phyloP scores from a whole-genome alignment of 1,140 invertebrate genomes.

The Drosophila murphyi region DNA sequence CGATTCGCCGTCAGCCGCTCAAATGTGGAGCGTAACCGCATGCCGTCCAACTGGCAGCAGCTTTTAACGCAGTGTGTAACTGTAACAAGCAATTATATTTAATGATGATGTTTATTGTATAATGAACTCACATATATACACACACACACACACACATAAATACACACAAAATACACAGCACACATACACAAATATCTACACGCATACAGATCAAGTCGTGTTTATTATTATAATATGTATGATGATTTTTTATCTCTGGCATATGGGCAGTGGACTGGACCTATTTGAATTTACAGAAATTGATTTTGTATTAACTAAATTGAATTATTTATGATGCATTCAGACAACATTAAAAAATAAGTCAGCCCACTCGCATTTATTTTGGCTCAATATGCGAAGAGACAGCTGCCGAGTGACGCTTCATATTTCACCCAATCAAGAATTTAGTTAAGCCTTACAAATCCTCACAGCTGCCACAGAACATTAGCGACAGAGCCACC shows the following conservation, averaged over 20 bases:
- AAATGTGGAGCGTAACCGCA: slow-evolving; percentile 30
- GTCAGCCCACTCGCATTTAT: slow-evolving; percentile 45
- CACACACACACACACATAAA: slow-evolving; percentile 26
- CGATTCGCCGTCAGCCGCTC: slow-evolving; percentile 7
- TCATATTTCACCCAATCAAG: slow-evolving; percentile 47
- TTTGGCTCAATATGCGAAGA: slow-evolving; percentile 34
- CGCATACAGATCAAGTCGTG: slow-evolving; percentile 6
- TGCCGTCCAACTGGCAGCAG: slow-evolving; percentile 17
- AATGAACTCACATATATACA: slow-evolving; percentile 43
- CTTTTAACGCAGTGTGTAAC: slow-evolving; percentile 65
- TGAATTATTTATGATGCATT: slow-evolving; percentile 76
- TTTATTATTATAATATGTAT: slow-evolving; percentile 51
- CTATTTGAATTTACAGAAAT: slow-evolving; percentile 68
- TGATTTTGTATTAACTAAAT: slow-evolving; percentile 78
- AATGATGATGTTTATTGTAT: slow-evolving; percentile 79
- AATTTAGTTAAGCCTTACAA: slow-evolving; percentile 45
- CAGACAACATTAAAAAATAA: slow-evolving; percentile 57
- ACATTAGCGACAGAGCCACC: slow-evolving; percentile 1
- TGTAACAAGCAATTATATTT: slow-evolving; percentile 81
- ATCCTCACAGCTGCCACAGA: slow-evolving; percentile 43
- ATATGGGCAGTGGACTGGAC: slow-evolving; percentile 11
- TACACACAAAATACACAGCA: slow-evolving; percentile 11
- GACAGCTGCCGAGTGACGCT: slow-evolving; percentile 47
- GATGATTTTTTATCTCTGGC: slow-evolving; percentile 58
- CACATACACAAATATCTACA: not conserved